These are phyloP conservation scores for Graptemys geographica DNA, from an alignment of 2,797 vertebrate genomes.

Conservation along the genomic window DNA sequence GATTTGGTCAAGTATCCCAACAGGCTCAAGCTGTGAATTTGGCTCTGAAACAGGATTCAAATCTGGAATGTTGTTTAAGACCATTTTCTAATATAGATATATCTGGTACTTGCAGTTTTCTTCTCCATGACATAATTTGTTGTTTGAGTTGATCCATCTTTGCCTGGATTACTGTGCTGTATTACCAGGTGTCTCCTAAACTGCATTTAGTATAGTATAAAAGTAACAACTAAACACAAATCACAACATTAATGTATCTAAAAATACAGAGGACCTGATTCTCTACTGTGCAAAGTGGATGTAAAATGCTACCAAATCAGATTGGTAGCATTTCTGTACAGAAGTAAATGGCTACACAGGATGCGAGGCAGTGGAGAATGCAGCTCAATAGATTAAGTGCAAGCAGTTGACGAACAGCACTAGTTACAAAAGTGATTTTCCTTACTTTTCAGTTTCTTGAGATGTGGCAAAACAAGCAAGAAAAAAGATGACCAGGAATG, in stretches of 20 bases:
- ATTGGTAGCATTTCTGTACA: not conserved
- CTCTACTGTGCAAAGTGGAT: not conserved
- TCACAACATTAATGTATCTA: not conserved
- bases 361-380: not conserved
- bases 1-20: not conserved
- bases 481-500: slow-evolving; percentile 38
- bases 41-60: not conserved
- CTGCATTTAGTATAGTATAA: not conserved
- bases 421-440: not conserved
- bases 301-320: not conserved
- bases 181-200: slow-evolving; percentile 1
- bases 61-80: not conserved
- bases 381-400: not conserved
- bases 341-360: not conserved
- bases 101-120: not conserved
- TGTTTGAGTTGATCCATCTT: not conserved
- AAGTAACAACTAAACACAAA: not conserved
- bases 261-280: not conserved
- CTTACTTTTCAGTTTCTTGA: slow-evolving; percentile 74
- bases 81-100: not conserved
- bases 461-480: slow-evolving; percentile 45
- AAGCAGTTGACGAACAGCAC: not conserved
- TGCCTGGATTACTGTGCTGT: not conserved
- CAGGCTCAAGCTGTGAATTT: not conserved
- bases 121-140: not conserved